Evolutionary conservation across 2,888 invertebrate genomes (phyloP), one percentile per base, ranked within the genome.

Genomic region (Sabatieria punctata): DNA sequence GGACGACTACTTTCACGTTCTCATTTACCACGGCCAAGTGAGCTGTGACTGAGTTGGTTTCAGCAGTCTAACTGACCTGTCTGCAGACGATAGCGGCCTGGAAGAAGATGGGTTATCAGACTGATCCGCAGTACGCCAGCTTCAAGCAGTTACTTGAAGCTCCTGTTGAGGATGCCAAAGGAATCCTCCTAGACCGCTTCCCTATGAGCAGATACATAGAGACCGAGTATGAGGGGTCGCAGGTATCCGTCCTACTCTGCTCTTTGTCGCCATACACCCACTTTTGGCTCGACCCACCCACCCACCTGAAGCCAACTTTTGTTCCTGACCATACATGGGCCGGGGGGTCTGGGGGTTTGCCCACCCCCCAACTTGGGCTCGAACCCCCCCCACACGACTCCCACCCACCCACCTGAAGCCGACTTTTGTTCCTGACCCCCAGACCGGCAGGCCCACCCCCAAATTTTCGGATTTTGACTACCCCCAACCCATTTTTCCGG

Each of bases 1-100:
- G 93, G 97, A 99, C 70, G 95, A 97, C 1, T 99, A 97, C 75
- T 99, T 99, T 78, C 97, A 97, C 71, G 89, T 99, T 63, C 78
- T 99, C 47, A 97, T 99, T 62, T 99, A 93, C 71, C 93, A 93
- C 63, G 97, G 97, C 66, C 93, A 93, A 77, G 85, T 85, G 15
- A 30, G 30, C 30, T 30, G 15, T 30, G 15, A 15, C 15, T 30
- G 30, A 8, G 30, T 30, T 30, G 30, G 8, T 30, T 30, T 11
- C 30, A 30, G 8, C 30, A 15, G 8, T 30, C 15, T 30, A 30
- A 30, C 30, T 15, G 8, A 15, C 30, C 30, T 11, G 8, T 13
- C 52, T 60, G 11, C 65, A 88, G 83, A 93, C 91, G 8, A 93
- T 99, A 64, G 91, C 88, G 1, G 85, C 86, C 59, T 99, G 97